These are phyloP conservation scores for Naso thynnoides DNA, from an alignment of 2,797 vertebrate genomes.

Conservation along the genomic window DNA sequence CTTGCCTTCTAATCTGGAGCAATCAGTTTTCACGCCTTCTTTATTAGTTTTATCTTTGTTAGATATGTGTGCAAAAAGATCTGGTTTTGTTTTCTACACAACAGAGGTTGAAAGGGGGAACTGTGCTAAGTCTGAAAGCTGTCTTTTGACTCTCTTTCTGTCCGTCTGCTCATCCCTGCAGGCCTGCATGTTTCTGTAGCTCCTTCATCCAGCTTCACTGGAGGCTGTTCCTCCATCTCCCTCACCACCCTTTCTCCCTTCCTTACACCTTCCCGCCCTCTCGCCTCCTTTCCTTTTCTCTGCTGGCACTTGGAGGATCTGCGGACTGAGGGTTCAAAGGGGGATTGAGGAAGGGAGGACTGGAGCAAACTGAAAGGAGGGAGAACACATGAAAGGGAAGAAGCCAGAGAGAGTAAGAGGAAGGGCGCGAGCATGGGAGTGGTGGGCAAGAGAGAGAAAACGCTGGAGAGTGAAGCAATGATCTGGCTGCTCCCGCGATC, in stretches of 20 bases:
- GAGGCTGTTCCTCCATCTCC: constrained; percentile 26
- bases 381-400: constrained; percentile 67
- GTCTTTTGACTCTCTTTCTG: constrained; percentile 3
- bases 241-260: constrained; percentile 17
- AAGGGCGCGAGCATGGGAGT: constrained; percentile 42
- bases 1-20: neutral
- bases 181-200: constrained; percentile 20
- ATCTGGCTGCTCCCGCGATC: constrained; percentile 68
- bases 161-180: constrained; percentile 23
- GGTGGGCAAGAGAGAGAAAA: constrained; percentile 51
- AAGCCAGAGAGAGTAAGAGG: constrained; percentile 43
- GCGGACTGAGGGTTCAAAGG: constrained; percentile 62
- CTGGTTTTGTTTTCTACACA: neutral
- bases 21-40: constrained; percentile 1
- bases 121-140: constrained; percentile 10
- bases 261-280: constrained; percentile 25
- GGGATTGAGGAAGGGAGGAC: constrained; percentile 46
- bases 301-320: constrained; percentile 63
- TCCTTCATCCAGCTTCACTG: constrained; percentile 37
- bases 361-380: constrained; percentile 52
- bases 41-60: neutral
- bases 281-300: constrained; percentile 39
- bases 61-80: neutral
- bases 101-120: neutral
- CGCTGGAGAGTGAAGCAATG: constrained; percentile 70